Evolutionary conservation across 1,140 invertebrate species (phyloP).

Genomic region (Battus philenor): DNA sequence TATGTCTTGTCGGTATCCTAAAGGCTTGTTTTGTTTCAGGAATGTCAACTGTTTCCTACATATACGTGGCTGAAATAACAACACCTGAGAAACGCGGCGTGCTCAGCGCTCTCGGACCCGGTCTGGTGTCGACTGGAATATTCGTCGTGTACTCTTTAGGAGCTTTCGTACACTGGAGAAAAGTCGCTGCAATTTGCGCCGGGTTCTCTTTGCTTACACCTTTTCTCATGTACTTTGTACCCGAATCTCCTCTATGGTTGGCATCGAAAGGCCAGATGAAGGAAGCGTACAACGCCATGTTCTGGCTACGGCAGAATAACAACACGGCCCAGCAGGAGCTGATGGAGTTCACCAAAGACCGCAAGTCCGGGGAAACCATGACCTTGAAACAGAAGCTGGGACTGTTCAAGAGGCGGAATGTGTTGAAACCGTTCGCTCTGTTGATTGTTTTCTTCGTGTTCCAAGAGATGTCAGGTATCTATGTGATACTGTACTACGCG

Average conservation of each 20-base stretch:
- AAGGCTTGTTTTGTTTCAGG: slow-evolving; percentile 53
- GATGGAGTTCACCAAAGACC: slow-evolving; percentile 73
- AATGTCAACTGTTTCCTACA: slow-evolving; percentile 78
- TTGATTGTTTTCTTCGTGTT: slow-evolving; percentile 81
- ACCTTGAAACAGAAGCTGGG: slow-evolving; percentile 55
- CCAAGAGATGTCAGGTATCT: slow-evolving; percentile 84
- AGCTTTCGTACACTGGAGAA: slow-evolving; percentile 79
- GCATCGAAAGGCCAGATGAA: slow-evolving; percentile 75
- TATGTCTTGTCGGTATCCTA: not conserved
- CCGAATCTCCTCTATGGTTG: slow-evolving; percentile 82
- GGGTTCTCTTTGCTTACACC: slow-evolving; percentile 77
- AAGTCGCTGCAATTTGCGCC: slow-evolving; percentile 78
- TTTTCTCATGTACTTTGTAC: slow-evolving; percentile 79
- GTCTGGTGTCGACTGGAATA: slow-evolving; percentile 80
- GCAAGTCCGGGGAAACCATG: slow-evolving; percentile 59
- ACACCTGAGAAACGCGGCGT: slow-evolving; percentile 75
- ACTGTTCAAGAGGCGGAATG: slow-evolving; percentile 55
- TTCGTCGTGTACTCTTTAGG: slow-evolving; percentile 80
- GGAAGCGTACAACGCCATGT: slow-evolving; percentile 75
- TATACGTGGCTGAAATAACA: slow-evolving; percentile 79
- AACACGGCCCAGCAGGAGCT: slow-evolving; percentile 77
- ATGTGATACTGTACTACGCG: slow-evolving; percentile 86
- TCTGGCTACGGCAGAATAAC: slow-evolving; percentile 77
- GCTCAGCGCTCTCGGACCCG: slow-evolving; percentile 78
- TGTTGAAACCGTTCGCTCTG: slow-evolving; percentile 80